These are phyloP conservation scores for Carettochelys insculpta DNA, from an alignment of 2,113 vertebrate genomes.

Conservation along the genomic window DNA sequence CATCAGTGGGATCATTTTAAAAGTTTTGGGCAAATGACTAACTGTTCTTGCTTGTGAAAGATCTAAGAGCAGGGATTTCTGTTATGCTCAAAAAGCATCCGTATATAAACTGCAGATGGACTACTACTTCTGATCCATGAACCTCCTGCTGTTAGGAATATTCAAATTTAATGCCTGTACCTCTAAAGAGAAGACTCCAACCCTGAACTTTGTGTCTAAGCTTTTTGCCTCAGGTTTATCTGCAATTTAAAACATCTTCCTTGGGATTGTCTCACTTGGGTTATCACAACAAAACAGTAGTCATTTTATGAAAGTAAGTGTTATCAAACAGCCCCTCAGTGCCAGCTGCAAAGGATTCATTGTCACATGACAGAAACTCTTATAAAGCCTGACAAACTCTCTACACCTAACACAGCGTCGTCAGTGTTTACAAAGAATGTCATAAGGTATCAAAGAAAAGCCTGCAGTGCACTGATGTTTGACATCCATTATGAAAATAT, in stretches of 20 bases:
- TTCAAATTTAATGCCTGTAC: slow-evolving; percentile 22
- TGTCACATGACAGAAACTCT: background rate
- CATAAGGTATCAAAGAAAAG: background rate
- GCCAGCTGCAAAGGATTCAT: too few species aligned
- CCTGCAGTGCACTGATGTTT: too few species aligned
- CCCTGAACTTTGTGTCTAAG: background rate
- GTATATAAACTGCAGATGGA: background rate
- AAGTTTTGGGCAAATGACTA: slow-evolving; percentile 33
- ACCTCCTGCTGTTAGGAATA: slow-evolving; percentile 25
- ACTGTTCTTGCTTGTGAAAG: background rate
- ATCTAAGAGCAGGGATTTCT: slow-evolving; percentile 32
- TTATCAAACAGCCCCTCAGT: background rate
- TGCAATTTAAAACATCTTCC: slow-evolving; percentile 17
- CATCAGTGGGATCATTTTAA: too few species aligned
- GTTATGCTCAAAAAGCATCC: background rate
- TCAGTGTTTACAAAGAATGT: background rate
- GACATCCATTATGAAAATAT: too few species aligned
- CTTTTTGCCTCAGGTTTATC: background rate
- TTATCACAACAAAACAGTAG: slow-evolving; percentile 9
- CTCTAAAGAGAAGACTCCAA: slow-evolving; percentile 41
- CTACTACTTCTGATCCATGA: background rate
- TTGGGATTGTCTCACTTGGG: background rate
- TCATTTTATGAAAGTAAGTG: background rate
- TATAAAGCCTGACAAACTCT: background rate
- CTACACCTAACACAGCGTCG: background rate